Base-by-base conservation (phyloP, 1,140 invertebrate species). In the Dinoponera quadriceps region DNA sequence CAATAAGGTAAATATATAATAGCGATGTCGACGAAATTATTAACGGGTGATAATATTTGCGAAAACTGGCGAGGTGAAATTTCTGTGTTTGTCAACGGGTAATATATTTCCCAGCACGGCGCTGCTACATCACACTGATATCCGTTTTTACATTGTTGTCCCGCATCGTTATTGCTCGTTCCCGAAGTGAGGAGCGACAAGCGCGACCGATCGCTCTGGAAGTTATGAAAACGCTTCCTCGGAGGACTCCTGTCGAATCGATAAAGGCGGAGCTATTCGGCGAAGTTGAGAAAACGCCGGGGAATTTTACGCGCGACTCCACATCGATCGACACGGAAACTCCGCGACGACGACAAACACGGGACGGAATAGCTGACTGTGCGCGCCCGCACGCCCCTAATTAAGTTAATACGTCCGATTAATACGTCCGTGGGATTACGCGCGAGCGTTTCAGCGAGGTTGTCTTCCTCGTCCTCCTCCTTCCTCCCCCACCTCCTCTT, bases 331-430 rank as follows among this genome's bases (percentile, higher is more conserved):
- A 25, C 69, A 44, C 38, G 38, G 38, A 18, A 66, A 33, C 22
- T 59, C 38, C 27, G 62, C 22, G 54, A 78, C 74, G 54, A 78
- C 74, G 27, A n/a, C 73, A 59, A 83, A 68, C 25, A 78, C 60
- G 57, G 14, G 38, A n/a, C 33, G 29, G 54, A 38, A 66, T 33
- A 57, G 33, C 74, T 57, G 62, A 77, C 49, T 63, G 4, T 44
- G 38, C 38, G 38, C 38, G 38, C 38, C 38, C 38, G 9, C 22
- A 25, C 13, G 18, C 55, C 75, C 44, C 82, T 88, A 84, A 88
- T 88, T 88, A 88, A 82, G 49, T 88, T 88, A 86, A 88, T 86
- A 83, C 44, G 78, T 77, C 71, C 75, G 84, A 88, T 86, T 88
- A 88, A 86, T 86, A 84, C 48, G 60, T 78, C 71, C 72, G 85